Base-by-base conservation (phyloP, 2,888 invertebrate species). In the Crossocerus cetratus region DNA sequence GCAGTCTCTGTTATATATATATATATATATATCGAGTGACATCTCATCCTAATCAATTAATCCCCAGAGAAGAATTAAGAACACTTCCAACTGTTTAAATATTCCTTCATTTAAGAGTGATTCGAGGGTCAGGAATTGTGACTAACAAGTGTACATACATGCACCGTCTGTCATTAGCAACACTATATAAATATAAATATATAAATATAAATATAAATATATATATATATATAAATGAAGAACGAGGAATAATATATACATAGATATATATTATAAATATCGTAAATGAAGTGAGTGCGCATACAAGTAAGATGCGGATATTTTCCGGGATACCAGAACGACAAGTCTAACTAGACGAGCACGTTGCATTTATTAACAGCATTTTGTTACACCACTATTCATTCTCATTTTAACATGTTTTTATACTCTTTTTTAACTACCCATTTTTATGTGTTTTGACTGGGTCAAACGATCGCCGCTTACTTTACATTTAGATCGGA, bases 101-200 rank as follows among this genome's bases (percentile, higher is more conserved):
- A 20, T 65, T 22, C 60, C 63, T 68, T 72, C 63, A 13, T 71
- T 76, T 49, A 59, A 75, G 63, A 74, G 70, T 65, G 77, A 74
- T 76, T 75, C 85, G 87, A 87, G 86, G 83, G 83, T 83, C 84
- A 84, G 86, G 85, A 86, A 85, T 85, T 86, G 86, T 86, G 87
- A 83, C 86, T 85, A 84, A 49, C 49, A 49, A 86, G 82, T 90
- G 90, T 90, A 89, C 80, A 90, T 89, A 90, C 85, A 86, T 86
- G 87, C 88, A 89, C 87, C 86, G 86, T 87, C 82, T 87, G 86
- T 87, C 87, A 87, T 86, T 82, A 86, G 84, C 81, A 84, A 82
- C 83, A 84, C 86, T 86, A 86, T 72, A 82, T 66, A 77, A 63
- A 80, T 70, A 82, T 74, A 76, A 74, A 82, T 60, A 77, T 64